Evolutionary conservation across 2,888 invertebrate species (phyloP), one percentile per base, ranked within the genome.

Genomic region (Drosophila rellima): DNA sequence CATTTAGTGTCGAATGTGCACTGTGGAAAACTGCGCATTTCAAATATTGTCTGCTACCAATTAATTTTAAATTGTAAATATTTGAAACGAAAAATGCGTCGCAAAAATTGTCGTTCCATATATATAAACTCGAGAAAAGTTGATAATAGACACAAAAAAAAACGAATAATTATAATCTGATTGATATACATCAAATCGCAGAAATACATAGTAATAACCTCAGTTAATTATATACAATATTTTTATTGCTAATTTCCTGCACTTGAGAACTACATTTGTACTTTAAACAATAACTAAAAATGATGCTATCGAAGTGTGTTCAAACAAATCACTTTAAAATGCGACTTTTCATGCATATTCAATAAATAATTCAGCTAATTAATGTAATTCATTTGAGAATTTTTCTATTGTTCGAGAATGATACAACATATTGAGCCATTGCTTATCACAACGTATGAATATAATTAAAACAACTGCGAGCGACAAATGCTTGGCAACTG

Each of bases 371-470:
- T 51, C 42, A 31, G 39, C 3, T 48, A 42, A 54, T 71, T 57
- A 54, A 31, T n/a, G 10, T 23, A 42, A 57, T 37, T 33, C 33
- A 44, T 10, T 18, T 77, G 55, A 40, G 52, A 73, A 60, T 40
- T 15, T 15, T 50, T 13, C 62, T 20, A 70, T 74, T 77, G 70
- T 77, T 60, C 13, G 20, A 40, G 4, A 60, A 42, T 52, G 13
- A 56, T 60, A 56, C 60, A 60, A 33, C 8, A 20, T 54, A 66
- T 77, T 62, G 18, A n/a, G 7, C 23, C 13, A 39, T 11, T 39
- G 57, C 65, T 70, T 74, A 76, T 73, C 73, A 26, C 11, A 37
- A 60, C 44, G 64, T 51, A 8, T 10, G 10, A 29, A 29, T 29
- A 64, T 72, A 56, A 45, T 50, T 26, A 40, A 64, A 48, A n/a